Percentiles rank a stretch among this genome's conserved stretches.
Conservation (phyloP, 2,797 vertebrate species). For the Poecilia wingei region DNA sequence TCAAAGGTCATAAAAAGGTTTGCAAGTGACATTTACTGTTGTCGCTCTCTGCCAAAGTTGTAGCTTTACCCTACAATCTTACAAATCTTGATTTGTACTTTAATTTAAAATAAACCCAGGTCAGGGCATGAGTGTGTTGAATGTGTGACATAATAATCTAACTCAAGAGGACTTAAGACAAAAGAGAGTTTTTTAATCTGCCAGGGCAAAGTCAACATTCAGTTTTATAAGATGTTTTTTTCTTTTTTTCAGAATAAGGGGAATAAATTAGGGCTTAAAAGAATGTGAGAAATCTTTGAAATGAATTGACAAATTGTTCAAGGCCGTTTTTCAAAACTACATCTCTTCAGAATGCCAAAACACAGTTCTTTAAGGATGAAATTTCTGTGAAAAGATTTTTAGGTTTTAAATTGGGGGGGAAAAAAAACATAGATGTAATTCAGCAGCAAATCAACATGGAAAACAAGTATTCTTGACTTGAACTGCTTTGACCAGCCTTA, state of each 20-base stretch:
- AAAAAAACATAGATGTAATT: background rate
- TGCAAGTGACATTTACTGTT: background rate
- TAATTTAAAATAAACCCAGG: background rate
- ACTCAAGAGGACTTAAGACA: background rate
- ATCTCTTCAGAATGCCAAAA: background rate
- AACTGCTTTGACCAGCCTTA: background rate
- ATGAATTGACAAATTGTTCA: background rate
- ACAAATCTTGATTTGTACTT: background rate
- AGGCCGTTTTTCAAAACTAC: background rate
- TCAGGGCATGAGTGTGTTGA: background rate
- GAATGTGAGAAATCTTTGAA: background rate
- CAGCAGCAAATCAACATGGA: background rate
- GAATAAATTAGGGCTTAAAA: background rate
- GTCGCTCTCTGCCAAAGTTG: background rate
- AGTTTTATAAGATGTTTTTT: background rate
- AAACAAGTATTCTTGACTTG: background rate
- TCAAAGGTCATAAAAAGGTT: background rate
- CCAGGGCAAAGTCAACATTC: background rate
- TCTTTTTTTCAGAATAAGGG: background rate
- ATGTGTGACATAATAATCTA: background rate
- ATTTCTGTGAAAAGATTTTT: background rate
- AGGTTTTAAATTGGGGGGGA: background rate
- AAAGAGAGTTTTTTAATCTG: background rate
- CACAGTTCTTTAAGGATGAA: background rate
- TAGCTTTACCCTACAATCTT: background rate